Base-by-base conservation (phyloP, 2,888 invertebrate genomes). In the Cancer borealis region DNA sequence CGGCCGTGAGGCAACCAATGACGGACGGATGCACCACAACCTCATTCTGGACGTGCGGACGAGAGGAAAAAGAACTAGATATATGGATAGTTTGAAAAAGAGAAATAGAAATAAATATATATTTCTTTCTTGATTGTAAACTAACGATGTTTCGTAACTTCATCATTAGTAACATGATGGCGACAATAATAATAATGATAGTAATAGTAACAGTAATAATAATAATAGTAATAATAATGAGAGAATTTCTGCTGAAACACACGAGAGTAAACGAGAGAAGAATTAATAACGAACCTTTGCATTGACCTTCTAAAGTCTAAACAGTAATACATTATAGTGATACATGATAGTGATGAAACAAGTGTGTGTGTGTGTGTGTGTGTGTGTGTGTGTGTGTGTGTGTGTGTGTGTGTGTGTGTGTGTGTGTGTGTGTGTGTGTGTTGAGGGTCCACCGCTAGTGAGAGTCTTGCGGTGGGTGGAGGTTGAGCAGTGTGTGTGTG, bases 341-440 rank as follows among this genome's bases (percentile, higher is more conserved):
- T 66, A 66, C 12, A 21, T 17, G 21, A 66, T 4, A 5, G 17
- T 73, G 73, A 3, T 21, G 21, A n/a, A n/a, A n/a, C n/a, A n/a
- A n/a, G 26, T 73, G 73, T 73, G 73, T 73, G 73, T 73, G 73
- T 73, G 73, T 30, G 30, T 30, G 30, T 79, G 79, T 79, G 79
- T 79, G 79, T 79, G 79, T 30, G 30, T 79, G 79, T 14, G 8
- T 66, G 66, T 21, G 66, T 66, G 66, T 66, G 66, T 66, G 66
- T 66, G n/a, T 66, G 66, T 66, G 66, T 66, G 66, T 66, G 66
- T 66, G 66, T 30, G 30, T 30, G 30, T 79, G 79, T 79, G 79
- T 79, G 79, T 79, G 79, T 30, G 30, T 79, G 79, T 79, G 79
- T 79, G 79, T 79, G 79, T 79, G 79, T 79, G 79, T 79, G 30